These are phyloP conservation scores for Microcebus griseorufus DNA, from an alignment of 2,113 vertebrate species.

Conservation along the genomic window DNA sequence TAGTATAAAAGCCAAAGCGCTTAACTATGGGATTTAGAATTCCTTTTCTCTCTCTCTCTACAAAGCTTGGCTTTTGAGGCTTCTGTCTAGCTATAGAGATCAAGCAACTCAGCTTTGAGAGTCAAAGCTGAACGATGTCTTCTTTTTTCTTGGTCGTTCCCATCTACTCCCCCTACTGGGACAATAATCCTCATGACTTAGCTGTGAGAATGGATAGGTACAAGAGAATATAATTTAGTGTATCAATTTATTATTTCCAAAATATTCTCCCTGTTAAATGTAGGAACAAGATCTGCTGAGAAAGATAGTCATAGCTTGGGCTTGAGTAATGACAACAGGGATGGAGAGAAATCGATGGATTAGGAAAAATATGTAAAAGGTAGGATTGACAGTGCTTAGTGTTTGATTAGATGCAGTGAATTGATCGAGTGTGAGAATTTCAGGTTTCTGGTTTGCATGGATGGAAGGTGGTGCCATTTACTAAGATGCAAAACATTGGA, in stretches of 20 bases:
- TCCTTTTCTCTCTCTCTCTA: neutral
- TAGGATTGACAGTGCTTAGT: neutral
- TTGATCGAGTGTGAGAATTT: neutral
- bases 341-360: neutral
- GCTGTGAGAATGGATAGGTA: neutral
- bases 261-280: neutral
- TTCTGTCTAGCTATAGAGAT: neutral
- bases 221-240: neutral
- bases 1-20: neutral
- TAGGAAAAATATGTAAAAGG: neutral
- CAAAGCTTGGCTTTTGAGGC: neutral
- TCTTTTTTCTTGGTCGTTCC: neutral
- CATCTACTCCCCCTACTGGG: neutral
- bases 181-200: neutral
- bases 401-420: neutral
- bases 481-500: neutral
- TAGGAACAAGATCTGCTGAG: neutral
- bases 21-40: slow-evolving; percentile 20
- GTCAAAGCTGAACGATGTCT: neutral
- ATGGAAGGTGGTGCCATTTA: neutral
- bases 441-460: neutral
- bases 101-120: neutral
- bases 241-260: neutral
- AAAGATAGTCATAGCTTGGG: neutral
- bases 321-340: neutral